A percentile compares a stretch with the other conserved stretches of the same genome.
phyloP scores from a whole-genome alignment of 2,888 invertebrate species.

The Deroplatys truncata region DNA sequence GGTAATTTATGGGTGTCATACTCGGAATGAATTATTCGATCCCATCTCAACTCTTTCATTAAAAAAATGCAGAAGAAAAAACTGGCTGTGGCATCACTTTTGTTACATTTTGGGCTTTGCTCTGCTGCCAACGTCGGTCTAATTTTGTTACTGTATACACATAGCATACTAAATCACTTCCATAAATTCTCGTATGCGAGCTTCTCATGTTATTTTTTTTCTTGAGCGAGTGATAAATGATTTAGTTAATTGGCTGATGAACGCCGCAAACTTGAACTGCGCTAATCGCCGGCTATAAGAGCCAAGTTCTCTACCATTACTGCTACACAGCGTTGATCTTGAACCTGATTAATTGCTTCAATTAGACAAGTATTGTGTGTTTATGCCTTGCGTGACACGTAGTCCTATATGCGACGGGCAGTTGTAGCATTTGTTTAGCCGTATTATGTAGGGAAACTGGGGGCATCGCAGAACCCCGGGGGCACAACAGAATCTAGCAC shows the following conservation, averaged over 20 bases:
- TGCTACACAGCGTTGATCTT: neutral
- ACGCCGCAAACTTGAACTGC: neutral
- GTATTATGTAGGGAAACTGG: too few species aligned
- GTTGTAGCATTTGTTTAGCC: too few species aligned
- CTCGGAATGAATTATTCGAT: conserved; percentile 4
- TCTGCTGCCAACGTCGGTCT: neutral
- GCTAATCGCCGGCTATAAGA: neutral
- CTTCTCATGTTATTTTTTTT: neutral
- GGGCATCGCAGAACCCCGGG: too few species aligned
- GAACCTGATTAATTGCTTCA: neutral
- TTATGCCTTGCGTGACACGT: too few species aligned
- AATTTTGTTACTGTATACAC: neutral
- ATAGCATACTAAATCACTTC: neutral
- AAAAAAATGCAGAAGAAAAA: neutral
- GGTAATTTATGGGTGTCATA: conserved; percentile 20
- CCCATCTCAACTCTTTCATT: neutral
- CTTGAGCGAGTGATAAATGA: neutral
- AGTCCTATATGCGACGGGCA: too few species aligned
- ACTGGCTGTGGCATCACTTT: neutral
- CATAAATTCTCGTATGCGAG: neutral
- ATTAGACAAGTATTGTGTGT: neutral
- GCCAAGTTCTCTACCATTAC: neutral
- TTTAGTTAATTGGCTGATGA: conserved; percentile 11
- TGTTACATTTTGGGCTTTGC: neutral
- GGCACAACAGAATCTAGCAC: too few species aligned